Evolutionary conservation across 2,888 invertebrate species (phyloP), one percentile per base, ranked within the genome.

Genomic region (Tipula unca): DNA sequence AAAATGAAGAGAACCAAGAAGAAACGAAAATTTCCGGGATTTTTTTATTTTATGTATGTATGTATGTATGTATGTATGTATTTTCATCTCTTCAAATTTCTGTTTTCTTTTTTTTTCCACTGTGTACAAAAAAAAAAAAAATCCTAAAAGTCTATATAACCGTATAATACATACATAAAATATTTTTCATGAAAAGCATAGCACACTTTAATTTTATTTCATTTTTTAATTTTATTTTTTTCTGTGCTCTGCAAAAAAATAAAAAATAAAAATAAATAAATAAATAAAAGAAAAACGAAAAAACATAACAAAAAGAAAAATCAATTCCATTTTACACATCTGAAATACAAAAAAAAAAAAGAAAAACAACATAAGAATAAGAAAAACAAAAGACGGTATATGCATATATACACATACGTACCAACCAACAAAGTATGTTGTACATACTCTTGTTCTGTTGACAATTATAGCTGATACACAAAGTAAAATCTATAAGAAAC

Each of bases 161-260:
- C 20, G 69, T 25, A 69, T n/a, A n/a, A n/a, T 69, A 69, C 69
- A 69, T 10, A 69, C 69, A 69, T 25, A 69, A 14, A 14, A 48
- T 48, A 25, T 69, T 69, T 25, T 69, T 10, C 25, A 25, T 69
- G 69, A 69, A 69, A 69, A 69, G 69, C 25, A 25, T 69, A 69
- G 69, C 69, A 69, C 69, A 69, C 69, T 69, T 69, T 69, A 69
- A 69, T 69, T 69, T 69, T 69, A 69, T 69, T 69, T 69, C 69
- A 69, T 69, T 69, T 69, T 69, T 69, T 25, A 69, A 25, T 69
- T 69, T 69, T 17, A 6, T 54, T 69, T 69, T 69, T 69, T 69
- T 69, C 8, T 25, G 25, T 69, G 25, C 69, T 69, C 25, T 20
- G 69, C 25, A 8, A 17, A 54, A 32, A 54, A 54, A 69, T 10